Conservation (phyloP, 1,140 invertebrate species). For the Eubasilissa regina region DNA sequence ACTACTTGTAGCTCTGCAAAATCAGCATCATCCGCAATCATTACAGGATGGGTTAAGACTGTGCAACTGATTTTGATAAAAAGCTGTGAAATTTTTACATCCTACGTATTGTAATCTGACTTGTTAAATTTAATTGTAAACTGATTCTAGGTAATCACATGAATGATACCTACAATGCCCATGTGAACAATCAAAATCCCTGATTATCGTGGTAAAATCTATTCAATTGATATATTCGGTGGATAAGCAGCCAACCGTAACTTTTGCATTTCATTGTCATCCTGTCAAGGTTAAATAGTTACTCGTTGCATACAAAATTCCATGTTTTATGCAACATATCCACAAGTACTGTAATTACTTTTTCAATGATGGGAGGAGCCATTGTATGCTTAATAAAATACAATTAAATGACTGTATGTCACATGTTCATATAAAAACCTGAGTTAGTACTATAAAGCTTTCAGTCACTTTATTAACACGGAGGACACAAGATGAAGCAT, state of each 20-base stretch:
- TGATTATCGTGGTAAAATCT: no score
- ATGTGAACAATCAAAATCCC: no score
- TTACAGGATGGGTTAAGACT: no score
- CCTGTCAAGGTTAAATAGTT: conserved; percentile 37
- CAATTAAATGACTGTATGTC: conserved; percentile 29
- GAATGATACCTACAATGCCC: no score
- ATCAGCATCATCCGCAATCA: no score
- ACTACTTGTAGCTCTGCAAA: no score
- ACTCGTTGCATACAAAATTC: conserved; percentile 32
- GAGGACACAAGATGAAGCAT: conserved; percentile 32
- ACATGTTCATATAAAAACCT: conserved; percentile 29
- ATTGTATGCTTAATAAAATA: conserved; percentile 43
- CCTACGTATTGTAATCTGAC: no score
- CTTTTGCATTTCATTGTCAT: conserved; percentile 44
- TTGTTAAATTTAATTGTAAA: no score
- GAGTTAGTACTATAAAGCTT: not conserved
- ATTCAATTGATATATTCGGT: conserved; percentile 11
- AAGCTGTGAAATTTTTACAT: no score
- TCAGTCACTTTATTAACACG: not conserved
- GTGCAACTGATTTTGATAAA: no score
- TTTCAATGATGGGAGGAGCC: conserved; percentile 24
- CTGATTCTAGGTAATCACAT: no score
- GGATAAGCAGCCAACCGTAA: conserved; percentile 36
- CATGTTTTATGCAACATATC: not conserved
- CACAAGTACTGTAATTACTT: conserved; percentile 20